Evolutionary conservation across 2,113 vertebrate species (phyloP), one percentile per base, ranked within the genome.

Genomic region (Asarcornis scutulata): DNA sequence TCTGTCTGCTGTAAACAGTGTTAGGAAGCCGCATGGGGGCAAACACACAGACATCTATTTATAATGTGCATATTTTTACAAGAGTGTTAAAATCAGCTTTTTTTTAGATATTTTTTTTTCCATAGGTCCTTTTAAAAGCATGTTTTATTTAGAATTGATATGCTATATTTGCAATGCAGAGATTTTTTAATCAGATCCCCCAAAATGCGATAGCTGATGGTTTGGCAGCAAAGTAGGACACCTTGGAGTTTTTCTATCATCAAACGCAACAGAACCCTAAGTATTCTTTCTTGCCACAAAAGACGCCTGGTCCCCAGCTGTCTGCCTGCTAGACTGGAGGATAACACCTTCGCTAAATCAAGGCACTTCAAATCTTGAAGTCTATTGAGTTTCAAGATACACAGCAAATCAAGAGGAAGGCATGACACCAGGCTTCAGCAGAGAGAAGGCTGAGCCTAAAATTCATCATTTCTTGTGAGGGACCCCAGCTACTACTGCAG

Each of bases 51-150:
- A 72, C 48, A 92, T 62, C 91, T 97, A 55, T 93, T 97, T 97
- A 94, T 94, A 96, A 97, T 83, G 60, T 92, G 80, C 86, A 81
- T 89, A 96, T 96, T 96, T 95, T 89, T 84, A 96, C 75, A 44
- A 31, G 80, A 91, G 88, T 88, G 97, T 96, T 79, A 95, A 81
- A 38, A 32, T 81, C 68, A 95, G 67, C 17, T 77, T 83, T 97
- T 97, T 84, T n/a, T 48, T 40, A 40, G 40, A 13, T 40, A 40
- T 40, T 40, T 40, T 40, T 48, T 48, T 48, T 48, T 46, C 17
- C 55, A 76, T 17, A 76, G 68, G 50, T 94, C 85, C 64, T 93
- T 91, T 93, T 91, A 81, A 95, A 92, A 96, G 72, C 53, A 44
- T 20, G 34, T 62, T 97, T 96, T 91, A 92, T 83, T 97, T 93